phyloP scores from a whole-genome alignment of 2,888 invertebrate genomes.

The Metopia argyrocephala region DNA sequence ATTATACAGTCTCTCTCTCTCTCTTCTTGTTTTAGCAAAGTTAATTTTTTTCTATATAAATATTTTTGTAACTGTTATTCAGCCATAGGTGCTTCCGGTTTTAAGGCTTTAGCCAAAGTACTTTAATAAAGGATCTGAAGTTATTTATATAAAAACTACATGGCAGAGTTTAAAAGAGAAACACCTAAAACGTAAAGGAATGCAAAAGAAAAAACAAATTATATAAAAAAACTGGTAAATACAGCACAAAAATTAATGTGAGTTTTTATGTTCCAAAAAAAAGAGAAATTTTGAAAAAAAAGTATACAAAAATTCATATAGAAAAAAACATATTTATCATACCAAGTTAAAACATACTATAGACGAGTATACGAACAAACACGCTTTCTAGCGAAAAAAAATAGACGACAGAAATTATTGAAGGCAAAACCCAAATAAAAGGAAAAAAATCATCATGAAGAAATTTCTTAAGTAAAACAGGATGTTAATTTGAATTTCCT shows the following conservation, averaged over 20 bases:
- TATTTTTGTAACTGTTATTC: not conserved
- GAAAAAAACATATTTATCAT: conserved; percentile 3
- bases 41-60: too few relatives aligned
- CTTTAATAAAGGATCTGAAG: conserved; percentile 48
- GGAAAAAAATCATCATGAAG: not conserved
- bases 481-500: conserved; percentile 52
- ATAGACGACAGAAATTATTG: not conserved
- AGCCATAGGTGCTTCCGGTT: conserved; percentile 40
- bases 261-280: conserved; percentile 32
- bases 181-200: not conserved
- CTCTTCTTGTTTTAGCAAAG: not conserved
- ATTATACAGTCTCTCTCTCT: conserved; percentile 33
- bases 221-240: conserved; percentile 19
- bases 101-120: conserved; percentile 46
- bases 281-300: not conserved
- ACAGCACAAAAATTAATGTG: conserved; percentile 48
- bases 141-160: conserved; percentile 38
- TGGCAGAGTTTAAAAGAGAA: not conserved
- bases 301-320: not conserved
- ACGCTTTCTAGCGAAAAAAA: not conserved
- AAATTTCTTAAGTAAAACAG: conserved; percentile 21
- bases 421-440: not conserved
- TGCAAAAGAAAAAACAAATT: not conserved
- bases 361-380: not conserved
- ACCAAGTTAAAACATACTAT: not conserved